Conservation (phyloP, 1,140 invertebrate genomes). For the Elysia chlorotica region DNA sequence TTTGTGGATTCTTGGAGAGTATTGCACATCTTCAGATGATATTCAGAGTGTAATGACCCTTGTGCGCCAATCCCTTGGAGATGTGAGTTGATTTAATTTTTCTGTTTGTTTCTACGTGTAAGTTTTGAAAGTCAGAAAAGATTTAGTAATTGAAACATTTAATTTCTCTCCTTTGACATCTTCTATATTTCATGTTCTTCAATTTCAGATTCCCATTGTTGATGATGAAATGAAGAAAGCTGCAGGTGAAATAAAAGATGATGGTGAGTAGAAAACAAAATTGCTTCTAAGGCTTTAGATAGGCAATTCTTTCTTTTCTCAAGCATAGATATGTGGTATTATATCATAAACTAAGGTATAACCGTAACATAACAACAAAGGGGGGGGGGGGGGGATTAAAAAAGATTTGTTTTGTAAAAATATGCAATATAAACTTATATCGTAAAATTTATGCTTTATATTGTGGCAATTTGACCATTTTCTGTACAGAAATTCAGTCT, state of each 20-base stretch:
- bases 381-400: not conserved
- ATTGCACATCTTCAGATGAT: conserved; percentile 78
- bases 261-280: conserved; percentile 49
- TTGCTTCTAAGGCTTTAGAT: not conserved
- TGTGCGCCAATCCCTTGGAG: conserved; percentile 79
- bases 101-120: no score
- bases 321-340: not conserved
- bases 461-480: no score
- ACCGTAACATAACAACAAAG: not conserved
- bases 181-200: conserved; percentile 7
- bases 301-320: not conserved
- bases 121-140: no score
- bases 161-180: not conserved
- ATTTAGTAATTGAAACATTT: not conserved
- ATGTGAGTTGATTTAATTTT: conserved; percentile 62
- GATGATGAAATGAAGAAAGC: conserved; percentile 80
- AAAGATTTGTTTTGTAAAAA: not conserved
- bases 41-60: conserved; percentile 80
- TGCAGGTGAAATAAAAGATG: conserved; percentile 63
- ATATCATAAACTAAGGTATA: not conserved
- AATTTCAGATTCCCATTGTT: conserved; percentile 80
- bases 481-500: conserved; percentile 46
- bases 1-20: conserved; percentile 98
- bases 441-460: no score
- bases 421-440: not conserved